Evolutionary conservation across 2,888 invertebrate species (phyloP).

Genomic region (Ophonus ardosiacus): DNA sequence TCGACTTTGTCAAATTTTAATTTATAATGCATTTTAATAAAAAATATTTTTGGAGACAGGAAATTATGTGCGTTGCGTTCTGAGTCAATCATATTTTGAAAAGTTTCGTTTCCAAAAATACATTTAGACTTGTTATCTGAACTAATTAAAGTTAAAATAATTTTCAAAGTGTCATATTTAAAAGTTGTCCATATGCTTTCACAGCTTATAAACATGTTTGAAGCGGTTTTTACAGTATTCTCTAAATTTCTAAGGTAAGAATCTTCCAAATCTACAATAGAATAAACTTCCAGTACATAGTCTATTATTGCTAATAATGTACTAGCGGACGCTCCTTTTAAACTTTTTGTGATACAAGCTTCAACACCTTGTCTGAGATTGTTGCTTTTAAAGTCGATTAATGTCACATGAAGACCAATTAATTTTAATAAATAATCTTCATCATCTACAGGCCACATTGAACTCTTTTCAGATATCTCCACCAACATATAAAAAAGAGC

Average conservation of each 20-base stretch:
- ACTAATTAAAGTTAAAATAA: conserved; percentile 9
- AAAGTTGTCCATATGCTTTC: not conserved
- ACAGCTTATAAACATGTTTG: not conserved
- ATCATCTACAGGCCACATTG: not conserved
- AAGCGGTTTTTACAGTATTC: not conserved
- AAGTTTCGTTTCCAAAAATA: conserved; percentile 29
- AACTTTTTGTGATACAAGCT: conserved; percentile 12
- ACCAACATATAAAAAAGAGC: not conserved
- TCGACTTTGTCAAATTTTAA: not conserved
- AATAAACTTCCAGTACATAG: conserved; percentile 6
- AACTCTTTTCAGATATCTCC: not conserved
- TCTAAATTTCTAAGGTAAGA: conserved; percentile 2
- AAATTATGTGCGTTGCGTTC: not conserved
- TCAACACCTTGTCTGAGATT: not conserved
- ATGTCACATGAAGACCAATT: conserved; percentile 4
- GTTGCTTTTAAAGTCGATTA: not conserved
- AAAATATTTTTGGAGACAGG: conserved; percentile 27
- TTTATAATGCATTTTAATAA: conserved; percentile 7
- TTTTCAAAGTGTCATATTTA: conserved; percentile 22
- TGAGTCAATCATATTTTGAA: conserved; percentile 36
- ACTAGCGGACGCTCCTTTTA: not conserved
- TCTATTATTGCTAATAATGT: conserved; percentile 13
- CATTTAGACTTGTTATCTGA: conserved; percentile 10
- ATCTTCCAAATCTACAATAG: not conserved
- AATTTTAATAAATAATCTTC: not conserved